Percentiles rank a stretch among this genome's conserved stretches.
Conservation (phyloP, 2,888 invertebrate genomes). For the Stenurella melanura region DNA sequence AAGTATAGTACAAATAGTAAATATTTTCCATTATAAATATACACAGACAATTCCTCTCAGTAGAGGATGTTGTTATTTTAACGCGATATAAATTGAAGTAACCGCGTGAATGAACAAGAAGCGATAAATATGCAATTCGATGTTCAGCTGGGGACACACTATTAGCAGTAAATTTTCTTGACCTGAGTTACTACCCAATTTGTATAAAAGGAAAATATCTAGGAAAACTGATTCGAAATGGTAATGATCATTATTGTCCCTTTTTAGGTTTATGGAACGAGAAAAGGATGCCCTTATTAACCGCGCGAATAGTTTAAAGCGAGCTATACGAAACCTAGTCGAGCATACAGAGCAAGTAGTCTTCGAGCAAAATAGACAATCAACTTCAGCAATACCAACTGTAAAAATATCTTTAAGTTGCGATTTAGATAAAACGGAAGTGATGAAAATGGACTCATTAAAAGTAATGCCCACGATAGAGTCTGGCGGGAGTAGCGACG, state of each 20-base stretch:
- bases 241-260: not conserved
- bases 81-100: not conserved
- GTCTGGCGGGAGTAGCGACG: slow-evolving; percentile 71
- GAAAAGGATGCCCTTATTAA: slow-evolving; percentile 78
- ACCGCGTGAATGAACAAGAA: slow-evolving; percentile 1
- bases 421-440: slow-evolving; percentile 63
- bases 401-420: slow-evolving; percentile 68
- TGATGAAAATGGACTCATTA: slow-evolving; percentile 69
- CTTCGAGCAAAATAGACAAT: slow-evolving; percentile 75
- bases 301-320: slow-evolving; percentile 88
- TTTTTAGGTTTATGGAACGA: slow-evolving; percentile 72
- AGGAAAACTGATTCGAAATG: not conserved
- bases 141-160: not conserved
- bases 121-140: not conserved
- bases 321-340: slow-evolving; percentile 86
- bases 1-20: not conserved
- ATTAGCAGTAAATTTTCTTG: slow-evolving; percentile 7
- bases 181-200: slow-evolving; percentile 7
- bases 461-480: slow-evolving; percentile 73
- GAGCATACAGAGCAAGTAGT: slow-evolving; percentile 86
- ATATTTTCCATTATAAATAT: not conserved
- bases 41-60: no score
- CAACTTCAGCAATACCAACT: slow-evolving; percentile 64
- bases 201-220: not conserved
- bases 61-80: not conserved